phyloP scores from a whole-genome alignment of 2,797 vertebrate genomes.

The Microctenopoma lineatum region DNA sequence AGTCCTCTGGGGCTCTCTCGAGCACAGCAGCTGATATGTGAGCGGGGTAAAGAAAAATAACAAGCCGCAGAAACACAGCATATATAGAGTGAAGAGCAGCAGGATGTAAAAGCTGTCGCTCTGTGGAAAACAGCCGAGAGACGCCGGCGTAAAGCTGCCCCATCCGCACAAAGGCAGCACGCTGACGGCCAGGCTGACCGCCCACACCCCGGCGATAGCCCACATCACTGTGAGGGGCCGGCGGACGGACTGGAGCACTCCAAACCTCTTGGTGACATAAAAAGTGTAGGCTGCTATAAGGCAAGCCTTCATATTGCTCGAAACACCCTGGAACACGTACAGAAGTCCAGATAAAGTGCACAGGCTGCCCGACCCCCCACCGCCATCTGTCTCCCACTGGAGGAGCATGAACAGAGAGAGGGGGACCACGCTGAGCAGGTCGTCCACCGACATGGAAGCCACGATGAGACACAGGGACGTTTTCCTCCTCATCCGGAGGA shows the following conservation, averaged over 20 bases:
- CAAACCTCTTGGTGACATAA: constrained; percentile 82
- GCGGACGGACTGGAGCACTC: constrained; percentile 74
- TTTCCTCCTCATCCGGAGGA: constrained; percentile 86
- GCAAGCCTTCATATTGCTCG: constrained; percentile 93
- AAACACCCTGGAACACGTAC: constrained; percentile 94
- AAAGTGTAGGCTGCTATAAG: constrained; percentile 92
- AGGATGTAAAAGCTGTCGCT: constrained; percentile 85
- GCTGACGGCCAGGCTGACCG: constrained; percentile 87
- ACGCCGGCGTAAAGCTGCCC: constrained; percentile 87
- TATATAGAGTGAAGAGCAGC: constrained; percentile 86
- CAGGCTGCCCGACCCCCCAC: constrained; percentile 73
- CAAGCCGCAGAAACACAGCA: constrained; percentile 86
- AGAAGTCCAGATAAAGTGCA: constrained; percentile 91
- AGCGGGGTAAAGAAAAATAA: constrained; percentile 87
- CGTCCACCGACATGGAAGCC: constrained; percentile 92
- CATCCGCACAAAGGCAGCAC: constrained; percentile 91
- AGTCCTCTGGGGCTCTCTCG: constrained; percentile 85
- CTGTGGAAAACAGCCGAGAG: constrained; percentile 90
- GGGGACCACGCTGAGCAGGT: constrained; percentile 90
- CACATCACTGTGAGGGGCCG: constrained; percentile 77
- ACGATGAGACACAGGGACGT: constrained; percentile 90
- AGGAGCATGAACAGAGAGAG: constrained; percentile 88
- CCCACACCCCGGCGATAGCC: constrained; percentile 86
- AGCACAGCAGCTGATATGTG: constrained; percentile 90
- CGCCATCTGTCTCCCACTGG: constrained; percentile 84